Evolutionary conservation across 1,140 invertebrate genomes (phyloP).

Genomic region (Caerostris darwini): DNA sequence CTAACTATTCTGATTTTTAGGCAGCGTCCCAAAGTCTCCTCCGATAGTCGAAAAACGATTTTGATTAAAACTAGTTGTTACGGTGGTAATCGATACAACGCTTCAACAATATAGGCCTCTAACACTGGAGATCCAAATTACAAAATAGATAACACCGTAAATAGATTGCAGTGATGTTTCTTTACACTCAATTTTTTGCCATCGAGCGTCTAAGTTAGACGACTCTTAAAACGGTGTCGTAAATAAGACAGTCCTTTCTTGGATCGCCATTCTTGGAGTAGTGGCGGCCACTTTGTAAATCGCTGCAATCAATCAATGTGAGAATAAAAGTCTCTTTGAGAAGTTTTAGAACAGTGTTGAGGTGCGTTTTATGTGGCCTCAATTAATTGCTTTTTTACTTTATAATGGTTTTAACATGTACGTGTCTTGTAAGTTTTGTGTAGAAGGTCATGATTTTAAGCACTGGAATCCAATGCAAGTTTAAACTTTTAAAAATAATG

Average conservation of each 20-base stretch:
- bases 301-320: too few species aligned
- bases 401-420: too few species aligned
- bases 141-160: constrained; percentile 25
- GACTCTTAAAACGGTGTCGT: constrained; percentile 53
- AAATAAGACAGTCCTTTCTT: constrained; percentile 21
- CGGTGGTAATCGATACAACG: constrained; percentile 20
- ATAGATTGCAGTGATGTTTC: neutral
- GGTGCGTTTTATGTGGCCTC: too few species aligned
- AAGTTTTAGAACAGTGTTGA: too few species aligned
- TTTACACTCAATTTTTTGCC: constrained; percentile 9
- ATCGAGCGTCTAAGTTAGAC: neutral
- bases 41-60: constrained; percentile 61
- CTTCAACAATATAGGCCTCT: constrained; percentile 14
- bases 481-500: too few species aligned
- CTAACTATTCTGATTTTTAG: neutral
- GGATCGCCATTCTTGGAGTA: neutral
- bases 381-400: too few species aligned
- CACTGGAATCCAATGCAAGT: too few species aligned
- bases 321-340: too few species aligned
- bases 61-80: constrained; percentile 55
- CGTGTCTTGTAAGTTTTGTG: too few species aligned
- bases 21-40: neutral
- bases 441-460: too few species aligned
- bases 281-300: too few species aligned
- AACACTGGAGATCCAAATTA: neutral